Conservation (phyloP, 1,140 invertebrate genomes). For the Ceratina calcarata region DNA sequence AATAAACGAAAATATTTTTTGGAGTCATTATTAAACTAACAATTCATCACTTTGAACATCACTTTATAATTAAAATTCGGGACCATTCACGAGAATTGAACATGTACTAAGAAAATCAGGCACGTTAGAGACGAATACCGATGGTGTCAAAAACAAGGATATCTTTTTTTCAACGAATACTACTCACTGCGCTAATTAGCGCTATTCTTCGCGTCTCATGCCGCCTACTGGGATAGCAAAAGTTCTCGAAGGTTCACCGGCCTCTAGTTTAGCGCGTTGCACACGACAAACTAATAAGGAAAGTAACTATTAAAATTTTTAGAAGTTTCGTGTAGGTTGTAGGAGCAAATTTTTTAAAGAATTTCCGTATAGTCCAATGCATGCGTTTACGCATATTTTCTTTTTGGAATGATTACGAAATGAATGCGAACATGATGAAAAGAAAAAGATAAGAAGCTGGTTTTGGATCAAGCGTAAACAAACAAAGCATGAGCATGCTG, state of each 20-base stretch:
- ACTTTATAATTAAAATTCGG: slow-evolving; percentile 28
- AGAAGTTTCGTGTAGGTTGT: neutral
- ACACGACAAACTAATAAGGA: slow-evolving; percentile 75
- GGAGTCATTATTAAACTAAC: neutral
- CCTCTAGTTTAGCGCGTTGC: slow-evolving; percentile 76
- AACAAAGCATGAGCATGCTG: slow-evolving; percentile 13
- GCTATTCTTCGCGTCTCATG: slow-evolving; percentile 73
- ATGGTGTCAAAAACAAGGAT: slow-evolving; percentile 2
- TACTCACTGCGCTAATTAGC: slow-evolving; percentile 77
- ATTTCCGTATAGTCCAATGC: neutral
- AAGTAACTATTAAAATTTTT: slow-evolving; percentile 68
- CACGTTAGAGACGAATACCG: slow-evolving; percentile 19
- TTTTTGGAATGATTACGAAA: neutral
- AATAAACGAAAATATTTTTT: neutral
- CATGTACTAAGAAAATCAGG: slow-evolving; percentile 3
- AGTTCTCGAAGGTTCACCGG: slow-evolving; percentile 71
- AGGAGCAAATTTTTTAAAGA: neutral
- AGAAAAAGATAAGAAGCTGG: slow-evolving; percentile 23
- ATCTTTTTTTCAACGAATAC: slow-evolving; percentile 36
- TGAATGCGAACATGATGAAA: slow-evolving; percentile 1
- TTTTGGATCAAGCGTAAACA: slow-evolving; percentile 31
- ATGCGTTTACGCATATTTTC: neutral
- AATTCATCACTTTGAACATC: neutral
- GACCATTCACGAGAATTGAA: neutral
- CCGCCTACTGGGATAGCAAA: slow-evolving; percentile 73